Evolutionary conservation across 2,888 invertebrate species (phyloP), one percentile per base, ranked within the genome.

Genomic region (Drosophila histrio): DNA sequence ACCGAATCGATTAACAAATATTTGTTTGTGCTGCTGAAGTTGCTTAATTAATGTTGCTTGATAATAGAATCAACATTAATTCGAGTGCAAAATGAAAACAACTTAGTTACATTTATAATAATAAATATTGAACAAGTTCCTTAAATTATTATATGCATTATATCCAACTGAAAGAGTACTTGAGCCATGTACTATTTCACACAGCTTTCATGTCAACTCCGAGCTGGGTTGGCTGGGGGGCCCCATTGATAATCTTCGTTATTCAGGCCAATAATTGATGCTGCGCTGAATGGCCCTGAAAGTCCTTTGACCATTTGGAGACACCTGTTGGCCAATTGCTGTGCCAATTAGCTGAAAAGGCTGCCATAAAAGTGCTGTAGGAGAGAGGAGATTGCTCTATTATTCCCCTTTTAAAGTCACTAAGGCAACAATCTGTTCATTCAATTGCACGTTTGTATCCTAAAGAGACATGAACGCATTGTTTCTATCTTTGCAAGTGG

Each of bases 201-300:
- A 19, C 39, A 15, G 53, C 28, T 58, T 39, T 57, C 22, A 59
- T 8, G 59, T 43, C 38, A 63, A 43, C 68, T 56, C 34, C 24
- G 30, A 56, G 30, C 11, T 34, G n/a, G n/a, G n/a, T n/a, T n/a
- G n/a, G 62, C 22, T 47, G 38, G 38, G 46, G 17, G 53, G 13
- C 53, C 24, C 46, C 53, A 68, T 63, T 54, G 63, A 74, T 77
- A 82, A 82, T 67, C 61, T 65, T 8, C 9, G 66, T 36, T 54
- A 78, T 77, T 76, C 52, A 52, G 57, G 58, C 17, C 62, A 30
- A 71, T 81, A 85, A 85, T 81, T 73, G 74, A 49, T 39, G 43
- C 52, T 38, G 13, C 38, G n/a, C 7, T 58, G 52, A 67, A 61
- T 58, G 60, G 41, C 2, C 5, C 49, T 34, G 34, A 56, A 53